Percentiles rank a stretch among this genome's conserved stretches.
These are phyloP conservation scores for Macropus fuliginosus DNA, from an alignment of 2,797 vertebrate species.

Conservation along the genomic window DNA sequence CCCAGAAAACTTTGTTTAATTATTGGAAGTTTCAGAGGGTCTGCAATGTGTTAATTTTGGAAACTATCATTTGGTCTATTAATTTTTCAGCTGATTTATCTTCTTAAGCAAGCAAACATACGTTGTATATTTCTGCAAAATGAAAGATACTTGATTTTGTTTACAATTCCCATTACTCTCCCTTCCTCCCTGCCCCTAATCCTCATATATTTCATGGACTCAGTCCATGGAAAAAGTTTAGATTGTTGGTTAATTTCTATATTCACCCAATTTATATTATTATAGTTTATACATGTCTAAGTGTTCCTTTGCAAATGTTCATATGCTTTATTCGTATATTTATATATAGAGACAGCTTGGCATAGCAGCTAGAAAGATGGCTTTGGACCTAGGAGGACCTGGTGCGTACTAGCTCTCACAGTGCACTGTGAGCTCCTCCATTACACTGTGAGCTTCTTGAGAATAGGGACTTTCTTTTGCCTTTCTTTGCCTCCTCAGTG, in stretches of 20 bases:
- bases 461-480: background rate
- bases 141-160: slow-evolving; percentile 47
- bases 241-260: background rate
- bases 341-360: background rate
- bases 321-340: background rate
- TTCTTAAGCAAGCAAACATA: slow-evolving; percentile 57
- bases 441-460: background rate
- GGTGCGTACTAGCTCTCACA: background rate
- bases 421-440: background rate
- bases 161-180: slow-evolving; percentile 43
- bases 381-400: background rate
- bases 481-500: background rate
- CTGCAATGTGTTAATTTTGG: slow-evolving; percentile 13
- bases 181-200: slow-evolving; percentile 28
- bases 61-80: slow-evolving; percentile 29
- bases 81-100: slow-evolving; percentile 61
- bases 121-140: slow-evolving; percentile 50
- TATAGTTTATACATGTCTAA: background rate
- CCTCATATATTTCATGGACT: background rate
- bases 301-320: background rate
- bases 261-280: background rate
- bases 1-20: slow-evolving; percentile 17
- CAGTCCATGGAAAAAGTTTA: background rate
- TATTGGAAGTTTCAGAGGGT: slow-evolving; percentile 47
- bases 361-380: background rate